Base-by-base conservation (phyloP, 1,140 invertebrate species). In the Mya arenaria region DNA sequence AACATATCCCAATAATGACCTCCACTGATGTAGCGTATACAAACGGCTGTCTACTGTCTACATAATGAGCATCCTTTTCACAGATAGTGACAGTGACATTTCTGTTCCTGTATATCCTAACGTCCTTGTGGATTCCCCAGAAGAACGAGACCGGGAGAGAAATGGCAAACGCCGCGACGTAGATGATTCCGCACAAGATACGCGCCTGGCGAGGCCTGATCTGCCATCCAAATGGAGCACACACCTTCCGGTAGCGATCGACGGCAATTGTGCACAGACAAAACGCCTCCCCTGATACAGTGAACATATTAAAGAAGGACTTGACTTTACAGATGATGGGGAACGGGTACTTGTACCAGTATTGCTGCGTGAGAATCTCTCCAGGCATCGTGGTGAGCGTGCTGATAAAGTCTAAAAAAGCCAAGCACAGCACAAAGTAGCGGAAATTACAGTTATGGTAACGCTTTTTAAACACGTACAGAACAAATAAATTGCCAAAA, bases 211-310 rank as follows among this genome's bases (percentile, higher is more conserved):
- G n/a, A 4, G 63, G 17, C 39, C 72, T 60, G 23, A 88, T 82
- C 63, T 87, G 85, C 19, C 65, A 56, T 0, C 66, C 19, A 17
- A 85, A 75, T 10, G 87, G 87, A 13, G n/a, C 73, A 56, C 85
- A 88, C 1, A 88, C 84, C 58, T 82, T 82, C 30, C 79, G 77
- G 37, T 87, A 87, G 44, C 86, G 71, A 63, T 87, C 86, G 10
- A 87, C 56, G 13, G 86, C 80, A 15, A 87, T 83, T 0, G 83
- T 72, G 3, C 86, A 30, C 56, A 88, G 55, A 36, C 69, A 84
- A n/a, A 84, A 44, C 1, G 84, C 84, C 19, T 86, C 85, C 0
- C 78, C 74, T 28, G 82, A 68, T 8, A 85, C 82, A 28, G 84
- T 86, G 56, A 88, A 87, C n/a, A 83, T 56, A 56, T 85, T 86